Percentiles rank a stretch among this genome's conserved stretches.
These are phyloP conservation scores for Ptychodera flava DNA, from an alignment of 35 echinoderm and acorn worm genomes.

Conservation along the genomic window DNA sequence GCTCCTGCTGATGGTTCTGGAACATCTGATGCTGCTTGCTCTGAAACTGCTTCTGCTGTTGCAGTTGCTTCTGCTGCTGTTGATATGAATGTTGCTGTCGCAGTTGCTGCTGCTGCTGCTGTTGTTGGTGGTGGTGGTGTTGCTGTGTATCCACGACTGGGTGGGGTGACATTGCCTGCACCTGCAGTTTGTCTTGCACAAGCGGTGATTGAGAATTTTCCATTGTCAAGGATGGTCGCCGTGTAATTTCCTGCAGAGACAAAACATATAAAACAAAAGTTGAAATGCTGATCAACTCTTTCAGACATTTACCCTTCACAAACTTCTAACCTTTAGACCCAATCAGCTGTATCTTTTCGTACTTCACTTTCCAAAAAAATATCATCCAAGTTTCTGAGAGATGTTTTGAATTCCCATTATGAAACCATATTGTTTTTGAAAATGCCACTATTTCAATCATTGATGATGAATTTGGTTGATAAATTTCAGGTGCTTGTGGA, in stretches of 20 bases:
- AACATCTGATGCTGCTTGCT: neutral
- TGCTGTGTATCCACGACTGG: neutral
- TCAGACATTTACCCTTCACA: too few relatives aligned
- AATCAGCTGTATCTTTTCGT: too few relatives aligned
- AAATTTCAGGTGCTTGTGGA: too few relatives aligned
- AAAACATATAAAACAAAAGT: too few relatives aligned
- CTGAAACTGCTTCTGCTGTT: neutral
- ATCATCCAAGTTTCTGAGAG: too few relatives aligned
- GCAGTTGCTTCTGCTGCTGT: neutral
- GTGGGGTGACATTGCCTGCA: neutral
- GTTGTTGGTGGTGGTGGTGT: neutral
- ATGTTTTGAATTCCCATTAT: too few relatives aligned
- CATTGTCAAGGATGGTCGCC: neutral
- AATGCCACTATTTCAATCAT: too few relatives aligned
- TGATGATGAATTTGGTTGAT: too few relatives aligned
- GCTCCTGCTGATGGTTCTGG: neutral
- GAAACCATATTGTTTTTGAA: too few relatives aligned
- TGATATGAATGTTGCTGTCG: neutral
- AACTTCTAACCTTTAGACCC: too few relatives aligned
- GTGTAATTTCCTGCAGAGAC: neutral
- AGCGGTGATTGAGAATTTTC: neutral
- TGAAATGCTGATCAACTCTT: too few relatives aligned
- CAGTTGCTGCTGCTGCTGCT: neutral
- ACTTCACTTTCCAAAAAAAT: too few relatives aligned
- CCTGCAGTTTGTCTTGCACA: neutral